Percentiles rank a stretch among this genome's conserved stretches.
Evolutionary conservation across 64 coral and sea anemone genomes (phyloP).

Genomic region (Cladopsammia gracilis): DNA sequence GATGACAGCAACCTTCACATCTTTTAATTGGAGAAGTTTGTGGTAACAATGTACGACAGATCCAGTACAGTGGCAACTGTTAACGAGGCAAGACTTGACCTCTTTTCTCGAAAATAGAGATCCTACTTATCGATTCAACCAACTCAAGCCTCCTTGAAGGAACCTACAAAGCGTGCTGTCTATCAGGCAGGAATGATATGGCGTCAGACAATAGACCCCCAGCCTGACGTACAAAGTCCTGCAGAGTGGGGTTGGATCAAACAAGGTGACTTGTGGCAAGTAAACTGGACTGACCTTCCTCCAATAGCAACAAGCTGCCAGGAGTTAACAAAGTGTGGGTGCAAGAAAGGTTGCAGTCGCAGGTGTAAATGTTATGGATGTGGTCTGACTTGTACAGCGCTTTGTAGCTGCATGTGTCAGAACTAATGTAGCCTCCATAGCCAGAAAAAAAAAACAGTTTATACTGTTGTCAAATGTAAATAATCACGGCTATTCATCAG

Average conservation of each 20-base stretch:
- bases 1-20: conserved; percentile 16
- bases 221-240: conserved; percentile 33
- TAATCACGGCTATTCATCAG: background rate
- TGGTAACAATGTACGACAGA: conserved; percentile 13
- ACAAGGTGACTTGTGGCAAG: conserved; percentile 1
- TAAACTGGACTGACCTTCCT: conserved; percentile 72
- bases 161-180: conserved; percentile 25
- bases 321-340: conserved; percentile 68
- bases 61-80: conserved; percentile 19
- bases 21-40: conserved; percentile 36
- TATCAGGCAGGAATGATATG: conserved; percentile 64
- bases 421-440: too few relatives aligned
- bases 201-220: conserved; percentile 41
- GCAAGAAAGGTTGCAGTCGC: conserved; percentile 39
- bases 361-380: conserved; percentile 36
- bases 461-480: background rate
- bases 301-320: conserved; percentile 49
- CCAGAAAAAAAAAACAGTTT: too few relatives aligned
- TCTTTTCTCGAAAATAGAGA: conserved; percentile 42
- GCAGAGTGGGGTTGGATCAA: too few relatives aligned
- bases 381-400: too few relatives aligned
- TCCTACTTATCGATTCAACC: conserved; percentile 54
- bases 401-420: too few relatives aligned
- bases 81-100: too few relatives aligned
- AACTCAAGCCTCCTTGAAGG: conserved; percentile 67